Conservation (phyloP, 2,888 invertebrate genomes). For the Luperina testacea region DNA sequence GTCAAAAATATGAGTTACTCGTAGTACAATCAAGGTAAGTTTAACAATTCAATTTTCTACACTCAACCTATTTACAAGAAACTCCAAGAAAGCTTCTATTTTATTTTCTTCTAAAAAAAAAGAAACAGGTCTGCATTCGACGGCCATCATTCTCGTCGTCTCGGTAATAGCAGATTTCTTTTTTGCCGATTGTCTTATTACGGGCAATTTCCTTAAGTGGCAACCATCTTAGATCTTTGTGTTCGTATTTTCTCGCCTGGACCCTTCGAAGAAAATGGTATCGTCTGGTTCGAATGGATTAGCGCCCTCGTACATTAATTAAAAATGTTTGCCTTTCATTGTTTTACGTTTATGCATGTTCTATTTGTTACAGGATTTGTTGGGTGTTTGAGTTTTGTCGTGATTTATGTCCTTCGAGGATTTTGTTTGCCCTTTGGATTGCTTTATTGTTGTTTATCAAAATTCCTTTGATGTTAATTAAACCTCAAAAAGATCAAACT, state of each 20-base stretch:
- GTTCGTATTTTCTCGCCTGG: slow-evolving; percentile 62
- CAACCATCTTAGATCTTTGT: slow-evolving; percentile 63
- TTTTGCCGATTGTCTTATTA: slow-evolving; percentile 75
- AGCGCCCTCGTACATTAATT: slow-evolving; percentile 58
- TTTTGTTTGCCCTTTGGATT: slow-evolving; percentile 26
- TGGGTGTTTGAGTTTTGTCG: neutral
- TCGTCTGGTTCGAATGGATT: slow-evolving; percentile 64
- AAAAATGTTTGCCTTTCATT: slow-evolving; percentile 55
- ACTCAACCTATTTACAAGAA: slow-evolving; percentile 7
- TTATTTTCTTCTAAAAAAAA: slow-evolving; percentile 23
- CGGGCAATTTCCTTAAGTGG: slow-evolving; percentile 75
- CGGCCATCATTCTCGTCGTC: slow-evolving; percentile 65
- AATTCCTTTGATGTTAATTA: neutral
- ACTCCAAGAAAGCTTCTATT: neutral
- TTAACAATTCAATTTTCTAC: neutral
- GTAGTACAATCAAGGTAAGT: neutral
- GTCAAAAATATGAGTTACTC: neutral
- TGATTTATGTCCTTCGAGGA: slow-evolving; percentile 12
- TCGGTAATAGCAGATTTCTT: slow-evolving; percentile 68
- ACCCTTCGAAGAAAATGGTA: slow-evolving; percentile 53
- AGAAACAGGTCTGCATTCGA: slow-evolving; percentile 46
- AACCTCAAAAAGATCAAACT: neutral
- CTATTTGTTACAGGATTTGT: slow-evolving; percentile 24
- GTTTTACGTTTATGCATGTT: slow-evolving; percentile 41
- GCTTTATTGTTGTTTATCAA: slow-evolving; percentile 25